phyloP scores from a whole-genome alignment of 2,888 invertebrate species.

The Pandemis heparana region DNA sequence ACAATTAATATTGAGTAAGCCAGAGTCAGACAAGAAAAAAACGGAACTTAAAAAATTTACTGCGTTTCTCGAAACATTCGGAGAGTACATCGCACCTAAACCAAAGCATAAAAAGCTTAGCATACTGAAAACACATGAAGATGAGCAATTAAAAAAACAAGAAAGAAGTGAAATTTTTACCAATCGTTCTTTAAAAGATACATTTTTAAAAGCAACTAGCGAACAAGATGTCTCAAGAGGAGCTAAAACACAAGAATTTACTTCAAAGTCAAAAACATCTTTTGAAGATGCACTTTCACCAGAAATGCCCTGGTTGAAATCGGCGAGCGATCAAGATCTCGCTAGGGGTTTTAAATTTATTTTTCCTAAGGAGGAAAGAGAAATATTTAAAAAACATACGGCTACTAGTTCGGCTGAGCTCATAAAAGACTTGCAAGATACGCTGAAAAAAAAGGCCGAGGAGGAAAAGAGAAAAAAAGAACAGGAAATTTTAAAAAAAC shows the following conservation, averaged over 20 bases:
- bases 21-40: not conserved
- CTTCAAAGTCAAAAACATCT: not conserved
- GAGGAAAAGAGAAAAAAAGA: constrained; percentile 21
- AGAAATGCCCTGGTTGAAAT: constrained; percentile 1
- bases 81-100: not conserved
- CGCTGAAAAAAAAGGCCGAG: constrained; percentile 45
- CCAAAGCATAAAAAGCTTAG: not conserved
- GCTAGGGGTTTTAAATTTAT: constrained; percentile 59
- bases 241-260: not conserved
- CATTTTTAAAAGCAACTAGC: not conserved
- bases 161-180: not conserved
- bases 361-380: constrained; percentile 55
- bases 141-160: not conserved
- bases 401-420: constrained; percentile 63
- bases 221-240: not conserved
- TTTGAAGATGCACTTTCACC: not conserved
- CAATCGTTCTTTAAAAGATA: not conserved
- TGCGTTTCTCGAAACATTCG: not conserved
- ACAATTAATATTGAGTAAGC: not conserved
- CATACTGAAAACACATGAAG: not conserved
- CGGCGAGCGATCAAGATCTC: constrained; percentile 18
- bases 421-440: constrained; percentile 61
- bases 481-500: constrained; percentile 39
- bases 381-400: constrained; percentile 36
- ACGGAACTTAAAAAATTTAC: not conserved